Percentiles rank a stretch among this genome's conserved stretches.
These are phyloP conservation scores for Aegypius monachus DNA, from an alignment of 2,113 vertebrate species.

Conservation along the genomic window DNA sequence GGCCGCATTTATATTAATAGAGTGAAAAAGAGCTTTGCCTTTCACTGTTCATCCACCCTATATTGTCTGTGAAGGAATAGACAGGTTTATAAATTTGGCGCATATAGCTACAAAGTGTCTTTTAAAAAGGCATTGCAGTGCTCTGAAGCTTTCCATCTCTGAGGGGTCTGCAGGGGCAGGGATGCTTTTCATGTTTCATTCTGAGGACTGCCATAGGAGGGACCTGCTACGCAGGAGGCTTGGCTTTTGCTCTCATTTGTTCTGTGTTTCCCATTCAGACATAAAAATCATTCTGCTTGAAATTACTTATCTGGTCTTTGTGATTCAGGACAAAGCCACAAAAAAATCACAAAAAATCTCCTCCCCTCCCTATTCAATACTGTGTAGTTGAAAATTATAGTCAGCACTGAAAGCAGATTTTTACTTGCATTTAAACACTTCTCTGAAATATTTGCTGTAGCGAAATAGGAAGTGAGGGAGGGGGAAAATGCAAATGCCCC, in stretches of 20 bases:
- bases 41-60: background rate
- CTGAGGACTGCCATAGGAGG: background rate
- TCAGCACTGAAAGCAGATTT: background rate
- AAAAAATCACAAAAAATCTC: background rate
- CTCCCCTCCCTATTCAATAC: background rate
- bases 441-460: background rate
- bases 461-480: background rate
- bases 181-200: background rate
- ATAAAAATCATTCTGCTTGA: slow-evolving; percentile 21
- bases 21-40: background rate
- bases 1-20: background rate
- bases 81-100: background rate
- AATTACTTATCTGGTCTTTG: slow-evolving; percentile 29
- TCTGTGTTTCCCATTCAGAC: slow-evolving; percentile 1
- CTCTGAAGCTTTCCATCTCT: background rate
- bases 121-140: background rate
- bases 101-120: background rate
- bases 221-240: background rate
- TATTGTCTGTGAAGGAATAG: background rate
- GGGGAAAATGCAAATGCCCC: background rate
- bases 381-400: background rate
- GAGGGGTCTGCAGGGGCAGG: background rate
- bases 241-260: slow-evolving; percentile 25
- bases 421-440: background rate
- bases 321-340: background rate